These are phyloP conservation scores for Hypsibius dujardini DNA, from an alignment of 1,140 invertebrate genomes.

Conservation along the genomic window DNA sequence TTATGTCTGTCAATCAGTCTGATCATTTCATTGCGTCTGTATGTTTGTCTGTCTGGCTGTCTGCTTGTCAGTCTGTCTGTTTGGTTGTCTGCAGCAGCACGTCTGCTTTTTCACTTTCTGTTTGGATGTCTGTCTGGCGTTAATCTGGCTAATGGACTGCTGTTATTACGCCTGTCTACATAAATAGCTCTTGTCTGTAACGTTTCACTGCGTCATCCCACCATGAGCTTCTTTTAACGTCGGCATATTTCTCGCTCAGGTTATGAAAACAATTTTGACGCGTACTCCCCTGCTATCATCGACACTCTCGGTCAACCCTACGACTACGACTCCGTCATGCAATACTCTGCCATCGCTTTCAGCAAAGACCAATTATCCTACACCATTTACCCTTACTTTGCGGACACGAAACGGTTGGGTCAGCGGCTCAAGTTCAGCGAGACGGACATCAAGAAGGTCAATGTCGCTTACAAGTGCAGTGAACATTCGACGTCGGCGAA, in stretches of 20 bases:
- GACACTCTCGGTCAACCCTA: conserved; percentile 35
- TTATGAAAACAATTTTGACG: conserved; percentile 36
- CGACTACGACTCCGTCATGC: conserved; percentile 39
- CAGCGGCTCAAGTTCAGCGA: conserved; percentile 34
- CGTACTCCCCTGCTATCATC: conserved; percentile 30
- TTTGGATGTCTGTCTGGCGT: too few species aligned
- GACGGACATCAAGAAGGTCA: conserved; percentile 37
- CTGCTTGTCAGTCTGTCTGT: too few species aligned
- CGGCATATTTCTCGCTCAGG: conserved; percentile 23
- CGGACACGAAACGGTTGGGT: conserved; percentile 29
- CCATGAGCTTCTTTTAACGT: too few species aligned
- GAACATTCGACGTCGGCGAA: conserved; percentile 14
- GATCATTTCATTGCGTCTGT: too few species aligned
- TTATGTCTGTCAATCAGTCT: too few species aligned
- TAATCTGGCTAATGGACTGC: too few species aligned
- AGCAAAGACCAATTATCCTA: conserved; percentile 29
- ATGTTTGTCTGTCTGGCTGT: too few species aligned
- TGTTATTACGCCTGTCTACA: too few species aligned
- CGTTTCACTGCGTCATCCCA: too few species aligned
- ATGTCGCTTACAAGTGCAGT: conserved; percentile 35
- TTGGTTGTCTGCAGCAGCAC: too few species aligned
- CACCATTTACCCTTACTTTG: conserved; percentile 31
- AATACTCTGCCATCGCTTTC: conserved; percentile 36
- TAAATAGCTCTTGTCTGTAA: too few species aligned
- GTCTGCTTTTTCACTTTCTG: too few species aligned